These are phyloP conservation scores for Salpingus planirostris DNA, from an alignment of 2,888 invertebrate genomes.

Conservation along the genomic window DNA sequence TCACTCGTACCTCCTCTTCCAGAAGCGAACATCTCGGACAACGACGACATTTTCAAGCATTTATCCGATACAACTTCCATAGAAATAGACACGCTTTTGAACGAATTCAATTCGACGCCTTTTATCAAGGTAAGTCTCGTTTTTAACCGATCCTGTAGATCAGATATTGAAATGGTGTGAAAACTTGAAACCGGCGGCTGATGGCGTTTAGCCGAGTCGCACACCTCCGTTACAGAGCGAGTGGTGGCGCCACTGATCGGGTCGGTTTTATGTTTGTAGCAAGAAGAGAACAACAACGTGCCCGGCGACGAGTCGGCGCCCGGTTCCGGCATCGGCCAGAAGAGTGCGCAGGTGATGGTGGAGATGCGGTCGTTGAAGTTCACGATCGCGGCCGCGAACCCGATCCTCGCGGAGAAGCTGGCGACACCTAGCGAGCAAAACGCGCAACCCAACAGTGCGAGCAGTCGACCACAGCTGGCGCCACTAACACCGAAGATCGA, in stretches of 20 bases:
- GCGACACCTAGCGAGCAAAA: slow-evolving; percentile 46
- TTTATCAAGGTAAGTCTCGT: slow-evolving; percentile 57
- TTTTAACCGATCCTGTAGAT: too few relatives aligned
- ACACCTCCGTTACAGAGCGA: too few relatives aligned
- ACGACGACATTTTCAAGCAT: slow-evolving; percentile 74
- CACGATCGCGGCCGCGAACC: slow-evolving; percentile 80
- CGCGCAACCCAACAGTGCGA: slow-evolving; percentile 16
- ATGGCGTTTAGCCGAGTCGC: too few relatives aligned
- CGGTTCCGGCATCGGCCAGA: slow-evolving; percentile 27
- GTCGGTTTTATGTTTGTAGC: slow-evolving; percentile 26
- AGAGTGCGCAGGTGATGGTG: slow-evolving; percentile 33
- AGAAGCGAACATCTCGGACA: slow-evolving; percentile 45
- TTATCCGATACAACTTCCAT: slow-evolving; percentile 76
- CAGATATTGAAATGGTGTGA: too few relatives aligned
- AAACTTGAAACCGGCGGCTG: too few relatives aligned
- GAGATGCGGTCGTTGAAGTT: slow-evolving; percentile 46
- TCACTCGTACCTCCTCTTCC: slow-evolving; percentile 59
- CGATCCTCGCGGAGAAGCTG: slow-evolving; percentile 72
- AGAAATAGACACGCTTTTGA: slow-evolving; percentile 76
- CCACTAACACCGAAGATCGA: slow-evolving; percentile 40
- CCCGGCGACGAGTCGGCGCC: slow-evolving; percentile 26
- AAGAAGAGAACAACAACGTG: slow-evolving; percentile 47
- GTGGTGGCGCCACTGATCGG: background rate
- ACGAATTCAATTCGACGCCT: slow-evolving; percentile 58
- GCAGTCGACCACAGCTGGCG: slow-evolving; percentile 33